A percentile compares a stretch with the other conserved stretches of the same genome.
phyloP scores from a whole-genome alignment of 2,113 vertebrate genomes.

The Siniperca chuatsi region DNA sequence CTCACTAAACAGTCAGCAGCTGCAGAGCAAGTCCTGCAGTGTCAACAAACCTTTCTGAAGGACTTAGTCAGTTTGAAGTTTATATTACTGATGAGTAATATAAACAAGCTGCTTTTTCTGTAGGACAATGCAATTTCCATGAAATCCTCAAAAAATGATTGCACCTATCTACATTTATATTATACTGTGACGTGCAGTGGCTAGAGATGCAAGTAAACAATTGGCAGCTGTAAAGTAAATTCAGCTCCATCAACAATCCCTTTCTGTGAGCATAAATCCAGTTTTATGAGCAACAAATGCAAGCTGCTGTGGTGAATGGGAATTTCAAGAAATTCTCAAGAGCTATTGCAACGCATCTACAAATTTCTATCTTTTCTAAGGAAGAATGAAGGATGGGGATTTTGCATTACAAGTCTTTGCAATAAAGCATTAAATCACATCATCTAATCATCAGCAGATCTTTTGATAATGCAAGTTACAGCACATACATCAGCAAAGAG shows the following conservation, averaged over 20 bases:
- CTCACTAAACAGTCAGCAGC: slow-evolving; percentile 54
- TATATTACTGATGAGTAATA: slow-evolving; percentile 34
- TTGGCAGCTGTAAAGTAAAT: slow-evolving; percentile 1
- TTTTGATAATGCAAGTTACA: background rate
- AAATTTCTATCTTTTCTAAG: background rate
- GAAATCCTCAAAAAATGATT: slow-evolving; percentile 11
- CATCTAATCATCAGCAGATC: background rate
- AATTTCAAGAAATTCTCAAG: background rate
- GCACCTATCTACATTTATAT: background rate
- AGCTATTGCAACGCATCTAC: background rate
- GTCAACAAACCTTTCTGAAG: slow-evolving; percentile 51
- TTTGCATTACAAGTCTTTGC: background rate
- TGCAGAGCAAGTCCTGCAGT: slow-evolving; percentile 31
- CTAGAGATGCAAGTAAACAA: slow-evolving; percentile 15
- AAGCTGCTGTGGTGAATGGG: background rate
- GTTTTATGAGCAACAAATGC: background rate
- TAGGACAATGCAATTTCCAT: slow-evolving; percentile 17
- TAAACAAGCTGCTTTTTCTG: slow-evolving; percentile 29
- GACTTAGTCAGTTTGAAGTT: slow-evolving; percentile 40
- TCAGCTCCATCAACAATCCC: background rate
- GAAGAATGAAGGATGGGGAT: background rate
- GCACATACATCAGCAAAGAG: background rate
- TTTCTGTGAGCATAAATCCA: background rate
- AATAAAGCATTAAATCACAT: background rate
- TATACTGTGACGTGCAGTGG: background rate